Conservation (phyloP, 2,113 vertebrate genomes). For the Protomyctophum bolini region DNA sequence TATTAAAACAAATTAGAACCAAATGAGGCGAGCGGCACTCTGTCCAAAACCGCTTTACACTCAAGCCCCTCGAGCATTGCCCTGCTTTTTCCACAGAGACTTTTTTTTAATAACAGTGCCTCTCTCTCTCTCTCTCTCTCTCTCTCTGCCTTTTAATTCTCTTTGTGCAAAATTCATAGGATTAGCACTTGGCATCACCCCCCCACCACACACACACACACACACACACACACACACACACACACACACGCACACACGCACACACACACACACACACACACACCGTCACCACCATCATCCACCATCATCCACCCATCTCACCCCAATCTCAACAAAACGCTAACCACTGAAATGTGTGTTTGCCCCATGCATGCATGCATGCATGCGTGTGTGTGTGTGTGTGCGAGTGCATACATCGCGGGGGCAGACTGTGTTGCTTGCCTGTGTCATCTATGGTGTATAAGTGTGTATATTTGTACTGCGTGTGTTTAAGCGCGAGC, state of each 20-base stretch:
- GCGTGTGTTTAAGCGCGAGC: no score
- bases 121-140: constrained; percentile 51
- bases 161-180: constrained; percentile 55
- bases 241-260: no score
- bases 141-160: constrained; percentile 55
- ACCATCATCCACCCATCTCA: no score
- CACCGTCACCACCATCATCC: no score
- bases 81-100: constrained; percentile 59
- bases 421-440: no score
- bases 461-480: no score
- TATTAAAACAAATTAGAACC: constrained; percentile 70
- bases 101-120: constrained; percentile 46
- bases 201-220: constrained; percentile 7
- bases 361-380: no score
- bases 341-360: constrained; percentile 47
- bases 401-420: no score
- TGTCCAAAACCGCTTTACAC: constrained; percentile 68
- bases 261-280: no score
- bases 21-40: constrained; percentile 60
- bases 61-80: constrained; percentile 51
- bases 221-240: no score
- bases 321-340: constrained; percentile 14
- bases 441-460: no score
- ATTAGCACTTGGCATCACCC: constrained; percentile 55
- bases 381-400: no score